A percentile compares a stretch with the other conserved stretches of the same genome.
Conservation (phyloP, 23 tunicate species). For the Halocynthia roretzi region DNA sequence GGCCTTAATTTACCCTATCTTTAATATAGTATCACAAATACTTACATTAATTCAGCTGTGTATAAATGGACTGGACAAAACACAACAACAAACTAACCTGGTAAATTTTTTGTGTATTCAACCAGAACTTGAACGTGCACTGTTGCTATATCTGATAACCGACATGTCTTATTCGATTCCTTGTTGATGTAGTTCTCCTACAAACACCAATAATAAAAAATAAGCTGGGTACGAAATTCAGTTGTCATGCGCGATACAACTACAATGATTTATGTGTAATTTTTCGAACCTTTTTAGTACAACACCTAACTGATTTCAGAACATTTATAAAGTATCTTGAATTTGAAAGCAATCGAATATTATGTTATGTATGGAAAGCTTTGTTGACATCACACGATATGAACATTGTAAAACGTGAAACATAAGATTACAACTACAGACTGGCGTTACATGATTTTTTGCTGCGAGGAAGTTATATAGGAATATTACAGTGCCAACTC, state of each 20-base stretch:
- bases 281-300: too few relatives aligned
- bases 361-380: too few relatives aligned
- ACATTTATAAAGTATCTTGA: too few relatives aligned
- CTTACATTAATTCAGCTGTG: neutral
- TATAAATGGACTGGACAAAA: neutral
- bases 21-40: neutral
- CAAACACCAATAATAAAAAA: neutral
- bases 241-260: neutral
- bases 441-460: too few relatives aligned
- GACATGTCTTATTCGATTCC: conserved; percentile 22
- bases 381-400: too few relatives aligned
- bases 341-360: too few relatives aligned
- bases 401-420: too few relatives aligned
- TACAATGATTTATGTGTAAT: neutral
- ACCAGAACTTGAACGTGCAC: conserved; percentile 70
- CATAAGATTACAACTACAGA: too few relatives aligned
- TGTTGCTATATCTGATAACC: conserved; percentile 52
- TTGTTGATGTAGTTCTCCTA: conserved; percentile 32
- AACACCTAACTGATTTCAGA: too few relatives aligned
- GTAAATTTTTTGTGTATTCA: conserved; percentile 64
- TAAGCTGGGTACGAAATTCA: neutral
- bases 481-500: too few relatives aligned
- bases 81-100: conserved; percentile 37
- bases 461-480: too few relatives aligned
- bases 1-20: too few relatives aligned